Conservation (phyloP, 2,888 invertebrate genomes). For the Clivina fossor region DNA sequence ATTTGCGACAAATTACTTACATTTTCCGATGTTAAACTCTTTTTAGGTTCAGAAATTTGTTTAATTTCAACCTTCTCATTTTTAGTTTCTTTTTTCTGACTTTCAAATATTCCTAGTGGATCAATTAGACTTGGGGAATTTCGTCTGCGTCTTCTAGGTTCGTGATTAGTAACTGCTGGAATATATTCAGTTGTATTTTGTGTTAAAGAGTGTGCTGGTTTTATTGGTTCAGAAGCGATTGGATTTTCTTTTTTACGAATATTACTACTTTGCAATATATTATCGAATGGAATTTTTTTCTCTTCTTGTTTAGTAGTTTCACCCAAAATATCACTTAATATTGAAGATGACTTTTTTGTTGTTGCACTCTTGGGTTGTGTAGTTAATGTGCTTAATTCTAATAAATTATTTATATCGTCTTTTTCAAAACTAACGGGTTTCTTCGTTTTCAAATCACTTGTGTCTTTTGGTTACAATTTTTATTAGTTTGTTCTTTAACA, state of each 20-base stretch:
- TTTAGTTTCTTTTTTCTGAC: conserved; percentile 18
- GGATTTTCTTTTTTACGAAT: conserved; percentile 35
- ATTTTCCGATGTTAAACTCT: too few relatives aligned
- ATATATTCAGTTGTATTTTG: neutral
- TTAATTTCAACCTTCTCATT: too few relatives aligned
- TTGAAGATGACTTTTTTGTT: conserved; percentile 23
- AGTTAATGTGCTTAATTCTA: conserved; percentile 22
- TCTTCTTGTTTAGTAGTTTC: conserved; percentile 27
- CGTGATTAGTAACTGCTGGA: neutral
- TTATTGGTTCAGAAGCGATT: conserved; percentile 46
- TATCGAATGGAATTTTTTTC: conserved; percentile 46
- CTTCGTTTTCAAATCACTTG: conserved; percentile 23
- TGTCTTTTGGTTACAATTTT: conserved; percentile 41
- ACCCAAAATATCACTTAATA: conserved; percentile 27
- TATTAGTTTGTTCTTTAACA: conserved; percentile 46
- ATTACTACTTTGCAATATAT: conserved; percentile 47
- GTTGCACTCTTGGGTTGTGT: conserved; percentile 19
- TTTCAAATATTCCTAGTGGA: conserved; percentile 30
- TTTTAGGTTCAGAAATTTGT: too few relatives aligned
- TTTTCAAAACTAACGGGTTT: too few relatives aligned
- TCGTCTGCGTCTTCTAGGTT: conserved; percentile 21
- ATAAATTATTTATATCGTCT: conserved; percentile 33
- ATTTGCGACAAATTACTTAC: too few relatives aligned
- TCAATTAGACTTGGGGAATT: conserved; percentile 23
- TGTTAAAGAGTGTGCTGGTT: conserved; percentile 47